Percentiles rank a stretch among this genome's conserved stretches.
Conservation (phyloP, 2,113 vertebrate genomes). For the Helogale parvula region DNA sequence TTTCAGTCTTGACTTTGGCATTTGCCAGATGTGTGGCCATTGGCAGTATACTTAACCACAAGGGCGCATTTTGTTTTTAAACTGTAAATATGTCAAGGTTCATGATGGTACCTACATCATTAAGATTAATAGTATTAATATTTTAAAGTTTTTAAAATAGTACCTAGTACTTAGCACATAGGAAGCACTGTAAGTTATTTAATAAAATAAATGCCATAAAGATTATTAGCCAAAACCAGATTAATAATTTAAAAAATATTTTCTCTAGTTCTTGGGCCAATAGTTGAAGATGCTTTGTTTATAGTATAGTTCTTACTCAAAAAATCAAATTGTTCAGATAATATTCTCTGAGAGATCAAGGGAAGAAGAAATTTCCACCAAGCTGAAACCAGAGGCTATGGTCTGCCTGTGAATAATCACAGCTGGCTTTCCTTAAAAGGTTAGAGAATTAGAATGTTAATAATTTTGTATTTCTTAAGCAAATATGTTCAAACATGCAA, state of each 20-base stretch:
- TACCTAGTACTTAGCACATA: background rate
- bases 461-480: slow-evolving; percentile 81
- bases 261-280: background rate
- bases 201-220: slow-evolving; percentile 6
- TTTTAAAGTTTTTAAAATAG: background rate
- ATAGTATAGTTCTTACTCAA: background rate
- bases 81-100: slow-evolving; percentile 24
- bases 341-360: slow-evolving; percentile 49
- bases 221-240: background rate
- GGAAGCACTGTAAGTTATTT: background rate
- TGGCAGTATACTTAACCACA: background rate
- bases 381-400: slow-evolving; percentile 40
- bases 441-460: slow-evolving; percentile 79
- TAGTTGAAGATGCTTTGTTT: background rate
- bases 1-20: slow-evolving; percentile 3
- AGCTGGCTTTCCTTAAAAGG: slow-evolving; percentile 75
- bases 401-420: slow-evolving; percentile 69
- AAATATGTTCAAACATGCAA: slow-evolving; percentile 77
- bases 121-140: slow-evolving; percentile 21
- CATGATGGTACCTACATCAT: background rate
- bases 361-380: slow-evolving; percentile 49
- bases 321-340: slow-evolving; percentile 54
- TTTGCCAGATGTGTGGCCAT: slow-evolving; percentile 43
- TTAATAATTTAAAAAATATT: background rate
- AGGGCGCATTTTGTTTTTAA: slow-evolving; percentile 34